These are phyloP conservation scores for Orussus abietinus DNA, from an alignment of 1,140 invertebrate species.

Conservation along the genomic window DNA sequence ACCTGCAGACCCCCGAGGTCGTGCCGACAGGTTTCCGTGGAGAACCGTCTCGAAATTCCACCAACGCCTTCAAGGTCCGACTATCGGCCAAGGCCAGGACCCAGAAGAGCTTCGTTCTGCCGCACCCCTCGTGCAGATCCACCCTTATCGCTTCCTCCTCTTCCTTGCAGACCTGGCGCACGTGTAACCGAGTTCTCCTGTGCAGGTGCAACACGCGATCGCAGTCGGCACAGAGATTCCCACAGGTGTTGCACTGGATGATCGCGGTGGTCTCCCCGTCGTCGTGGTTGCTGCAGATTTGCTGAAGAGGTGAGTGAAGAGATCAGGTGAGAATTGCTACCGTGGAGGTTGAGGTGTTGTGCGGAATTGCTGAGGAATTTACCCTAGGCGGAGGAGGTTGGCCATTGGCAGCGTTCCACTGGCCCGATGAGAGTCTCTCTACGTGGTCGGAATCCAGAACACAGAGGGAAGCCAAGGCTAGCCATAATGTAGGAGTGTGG, in stretches of 20 bases:
- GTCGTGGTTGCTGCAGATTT: conserved; percentile 93
- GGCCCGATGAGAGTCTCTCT: conserved; percentile 70
- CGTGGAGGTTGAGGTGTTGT: no score
- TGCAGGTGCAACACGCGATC: conserved; percentile 92
- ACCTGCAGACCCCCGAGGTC: conserved; percentile 79
- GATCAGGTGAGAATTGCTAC: no score
- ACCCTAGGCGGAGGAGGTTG: conserved; percentile 63
- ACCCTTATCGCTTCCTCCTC: conserved; percentile 92
- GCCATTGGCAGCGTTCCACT: conserved; percentile 62
- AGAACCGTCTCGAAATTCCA: conserved; percentile 85
- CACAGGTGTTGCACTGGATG: conserved; percentile 87
- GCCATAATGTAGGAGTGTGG: conserved; percentile 81
- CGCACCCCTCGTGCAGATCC: conserved; percentile 94
- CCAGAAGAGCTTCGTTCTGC: conserved; percentile 93
- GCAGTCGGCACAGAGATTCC: conserved; percentile 92
- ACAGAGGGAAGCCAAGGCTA: conserved; percentile 88
- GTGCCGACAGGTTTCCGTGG: conserved; percentile 39
- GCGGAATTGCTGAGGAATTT: conserved; percentile 22
- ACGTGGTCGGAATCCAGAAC: conserved; percentile 89
- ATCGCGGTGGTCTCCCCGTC: conserved; percentile 92
- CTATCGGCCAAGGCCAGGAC: conserved; percentile 88
- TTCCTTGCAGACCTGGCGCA: conserved; percentile 91
- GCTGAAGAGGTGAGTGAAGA: no score
- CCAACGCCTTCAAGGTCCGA: conserved; percentile 86
- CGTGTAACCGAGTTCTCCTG: conserved; percentile 78